Conservation (phyloP, 2,113 vertebrate genomes). For the Psittacus erithacus region DNA sequence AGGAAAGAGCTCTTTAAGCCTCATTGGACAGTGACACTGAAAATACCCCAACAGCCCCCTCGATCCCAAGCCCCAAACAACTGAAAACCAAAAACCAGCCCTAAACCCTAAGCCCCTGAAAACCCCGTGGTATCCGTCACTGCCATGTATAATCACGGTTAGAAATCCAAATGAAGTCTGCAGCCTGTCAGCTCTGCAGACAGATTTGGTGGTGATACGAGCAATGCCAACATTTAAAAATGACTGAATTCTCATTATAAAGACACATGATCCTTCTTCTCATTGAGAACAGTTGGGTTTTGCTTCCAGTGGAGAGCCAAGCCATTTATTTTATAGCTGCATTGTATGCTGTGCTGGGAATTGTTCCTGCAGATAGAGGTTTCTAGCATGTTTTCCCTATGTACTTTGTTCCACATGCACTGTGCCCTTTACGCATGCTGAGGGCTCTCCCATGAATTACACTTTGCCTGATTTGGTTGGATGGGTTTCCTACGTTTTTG, state of each 20-base stretch:
- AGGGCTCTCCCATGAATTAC: slow-evolving; percentile 55
- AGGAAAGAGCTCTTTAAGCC: slow-evolving; percentile 35
- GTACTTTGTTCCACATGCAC: slow-evolving; percentile 50
- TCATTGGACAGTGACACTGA: slow-evolving; percentile 47
- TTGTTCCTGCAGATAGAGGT: slow-evolving; percentile 35
- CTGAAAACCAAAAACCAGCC: slow-evolving; percentile 56
- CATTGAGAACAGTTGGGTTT: slow-evolving; percentile 59
- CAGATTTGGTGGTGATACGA: slow-evolving; percentile 57
- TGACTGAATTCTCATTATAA: slow-evolving; percentile 70
- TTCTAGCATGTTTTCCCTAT: slow-evolving; percentile 31
- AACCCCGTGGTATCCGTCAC: slow-evolving; percentile 67
- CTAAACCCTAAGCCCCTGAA: slow-evolving; percentile 35
- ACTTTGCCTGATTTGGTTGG: slow-evolving; percentile 62
- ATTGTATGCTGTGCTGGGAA: slow-evolving; percentile 30
- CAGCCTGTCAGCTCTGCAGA: slow-evolving; percentile 22
- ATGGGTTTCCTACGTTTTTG: slow-evolving; percentile 53
- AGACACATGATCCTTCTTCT: slow-evolving; percentile 70
- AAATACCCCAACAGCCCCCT: slow-evolving; percentile 25
- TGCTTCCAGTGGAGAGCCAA: slow-evolving; percentile 62
- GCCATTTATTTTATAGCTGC: slow-evolving; percentile 63
- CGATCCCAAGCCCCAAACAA: slow-evolving; percentile 29
- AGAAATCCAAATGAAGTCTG: slow-evolving; percentile 58
- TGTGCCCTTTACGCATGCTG: slow-evolving; percentile 46
- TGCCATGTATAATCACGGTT: slow-evolving; percentile 65
- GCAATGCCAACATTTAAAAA: slow-evolving; percentile 63